Base-by-base conservation (phyloP, 2,888 invertebrate species). In the Oxystoma pomonae region DNA sequence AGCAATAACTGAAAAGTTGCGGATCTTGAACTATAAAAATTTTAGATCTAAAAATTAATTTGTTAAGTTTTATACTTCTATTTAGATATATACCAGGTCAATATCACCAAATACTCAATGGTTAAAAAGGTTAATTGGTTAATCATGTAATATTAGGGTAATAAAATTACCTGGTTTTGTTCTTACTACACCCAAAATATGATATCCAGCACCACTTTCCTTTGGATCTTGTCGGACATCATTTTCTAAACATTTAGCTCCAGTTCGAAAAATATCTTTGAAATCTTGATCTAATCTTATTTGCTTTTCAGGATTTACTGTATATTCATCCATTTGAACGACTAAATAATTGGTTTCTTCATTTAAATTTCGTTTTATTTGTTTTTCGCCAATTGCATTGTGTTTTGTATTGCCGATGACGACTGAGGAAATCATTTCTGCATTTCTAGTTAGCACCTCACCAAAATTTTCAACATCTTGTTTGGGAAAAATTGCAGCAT, bases 401-500 rank as follows among this genome's bases (percentile, higher is more conserved):
- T 35, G 5, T 7, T 3, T 7, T 7, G 35, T 35, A 7, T 35
- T 35, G n/a, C 57, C 21, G 20, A 22, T 58, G 12, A 35, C 35
- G 57, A 55, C 55, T 52, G 63, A 12, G 69, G 67, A 60, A 17
- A 60, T 59, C 7, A 17, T 22, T 21, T 60, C 56, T 21, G 55
- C 55, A 63, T 70, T n/a, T 16, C 53, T 19, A 16, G 21, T 52
- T 19, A 53, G 5, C 57, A 67, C 55, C 61, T 72, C 62, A 17
- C 72, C 72, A 62, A 72, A 70, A 63, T 75, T 72, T 16, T 79
- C 77, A 1, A 69, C 71, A 58, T 69, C 71, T 77, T 75, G 72
- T 69, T 87, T 89, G 0, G 86, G 85, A 75, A 91, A 86, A 71
- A 97, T 96, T 17, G 94, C 90, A 16, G 94, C 94, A 84, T 97